Base-by-base conservation (phyloP, 2,888 invertebrate genomes). In the Drepanosiphum platanoidis region DNA sequence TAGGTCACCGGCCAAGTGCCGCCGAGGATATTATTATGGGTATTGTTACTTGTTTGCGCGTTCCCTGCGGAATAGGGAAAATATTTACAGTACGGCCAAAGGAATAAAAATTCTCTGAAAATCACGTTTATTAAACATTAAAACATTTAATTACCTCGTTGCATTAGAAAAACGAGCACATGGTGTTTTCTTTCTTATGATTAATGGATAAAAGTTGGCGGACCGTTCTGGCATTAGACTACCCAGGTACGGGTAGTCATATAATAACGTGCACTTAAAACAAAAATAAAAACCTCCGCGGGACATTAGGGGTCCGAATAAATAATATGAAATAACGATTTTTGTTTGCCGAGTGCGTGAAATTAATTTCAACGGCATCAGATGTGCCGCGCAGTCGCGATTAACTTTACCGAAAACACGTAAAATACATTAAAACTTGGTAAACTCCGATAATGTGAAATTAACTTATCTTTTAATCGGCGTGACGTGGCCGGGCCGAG, bases 401-500 rank as follows among this genome's bases (percentile, higher is more conserved):
- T 64, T 78, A 78, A 39, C 78, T 18, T 64, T 32, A 30, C 78
- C 7, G 11, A 64, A 64, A 78, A 78, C 61, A 64, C 27, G 74
- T 58, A 77, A 77, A 77, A 61, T 34, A 18, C 77, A 77, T 78
- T 78, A 78, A 64, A 78, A 78, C 39, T 78, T 78, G 22, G n/a
- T 30, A 27, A 22, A 61, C 39, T 64, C 52, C 58, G 36, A n/a
- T 58, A 34, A 32, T 27, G 34, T 52, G 11, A 52, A 46, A 74
- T 52, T 39, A 52, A 74, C 46, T 74, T 42, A 42, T 72, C 18
- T 42, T 72, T 46, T 72, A 30, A 72, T 72, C 42, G 39, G 72
- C 42, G 30, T 27, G 36, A n/a, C n/a, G n/a, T n/a, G n/a, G n/a
- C n/a, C n/a, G n/a, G n/a, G n/a, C n/a, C n/a, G n/a, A n/a, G n/a